These are phyloP conservation scores for Erinaceus europaeus DNA, from an alignment of 2,113 vertebrate species.

Conservation along the genomic window DNA sequence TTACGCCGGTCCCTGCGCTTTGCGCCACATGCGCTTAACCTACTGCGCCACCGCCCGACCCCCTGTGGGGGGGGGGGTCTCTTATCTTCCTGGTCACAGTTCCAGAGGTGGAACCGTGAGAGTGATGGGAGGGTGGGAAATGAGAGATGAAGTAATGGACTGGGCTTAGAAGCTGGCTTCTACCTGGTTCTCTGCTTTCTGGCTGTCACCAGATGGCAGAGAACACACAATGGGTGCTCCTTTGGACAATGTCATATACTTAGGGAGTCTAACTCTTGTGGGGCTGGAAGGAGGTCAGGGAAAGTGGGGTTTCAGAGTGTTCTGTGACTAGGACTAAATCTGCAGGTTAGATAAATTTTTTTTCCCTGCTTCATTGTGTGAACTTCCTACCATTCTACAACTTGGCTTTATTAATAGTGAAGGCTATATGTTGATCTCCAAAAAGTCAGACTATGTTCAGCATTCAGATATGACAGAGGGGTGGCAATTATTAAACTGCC, in stretches of 20 bases:
- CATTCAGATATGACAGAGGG: background rate
- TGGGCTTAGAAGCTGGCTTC: background rate
- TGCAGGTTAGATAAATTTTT: background rate
- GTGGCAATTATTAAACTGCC: background rate
- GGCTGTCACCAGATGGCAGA: too few species aligned
- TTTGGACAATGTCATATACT: accelerated
- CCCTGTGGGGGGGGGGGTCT: too few species aligned
- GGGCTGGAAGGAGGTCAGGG: too few species aligned
- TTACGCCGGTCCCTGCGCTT: too few species aligned
- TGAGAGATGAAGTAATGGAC: background rate
- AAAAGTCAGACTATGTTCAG: background rate
- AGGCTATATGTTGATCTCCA: background rate
- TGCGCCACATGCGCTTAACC: too few species aligned
- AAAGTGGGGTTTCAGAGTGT: background rate
- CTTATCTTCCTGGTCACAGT: too few species aligned
- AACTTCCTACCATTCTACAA: too few species aligned
- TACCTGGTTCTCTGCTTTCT: background rate
- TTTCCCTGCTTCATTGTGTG: too few species aligned
- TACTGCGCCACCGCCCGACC: too few species aligned
- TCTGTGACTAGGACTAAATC: background rate
- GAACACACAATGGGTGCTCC: background rate
- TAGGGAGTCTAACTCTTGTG: accelerated
- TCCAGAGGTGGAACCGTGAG: too few species aligned
- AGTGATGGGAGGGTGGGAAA: too few species aligned
- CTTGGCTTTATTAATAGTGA: background rate